Evolutionary conservation across 2,888 invertebrate species (phyloP), one percentile per base, ranked within the genome.

Genomic region (Exocentrus adspersus): DNA sequence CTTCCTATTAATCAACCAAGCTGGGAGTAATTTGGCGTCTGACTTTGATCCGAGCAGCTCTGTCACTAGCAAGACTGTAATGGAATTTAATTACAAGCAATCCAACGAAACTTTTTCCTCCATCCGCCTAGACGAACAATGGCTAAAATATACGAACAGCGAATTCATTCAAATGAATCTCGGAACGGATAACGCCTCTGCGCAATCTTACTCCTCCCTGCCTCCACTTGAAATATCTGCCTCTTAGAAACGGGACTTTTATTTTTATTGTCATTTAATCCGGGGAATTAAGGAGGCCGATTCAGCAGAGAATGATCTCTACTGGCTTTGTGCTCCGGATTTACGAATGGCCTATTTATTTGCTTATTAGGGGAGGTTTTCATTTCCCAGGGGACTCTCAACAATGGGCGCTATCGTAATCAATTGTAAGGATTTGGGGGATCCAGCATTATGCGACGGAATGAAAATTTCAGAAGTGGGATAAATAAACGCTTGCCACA

Each of bases 101-200:
- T 12, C 42, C 42, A 24, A 10, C 46, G 17, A 42, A 50, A 50
- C 41, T 59, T 32, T 58, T 59, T 50, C 42, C 41, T 48, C 20
- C 41, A 17, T 50, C 16, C 41, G 24, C 42, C 17, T n/a, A n/a
- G 42, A 14, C 20, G 28, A 21, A 59, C 37, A 59, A 59, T 50
- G 42, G 57, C 46, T 10, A 41, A 21, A 7, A n/a, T n/a, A n/a
- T n/a, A 17, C 37, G 24, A 24, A 57, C 28, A 20, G 50, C 14
- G 50, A 21, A 65, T 60, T 54, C 53, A 67, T 67, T 65, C 65
- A 65, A 62, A 63, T 65, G 64, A 60, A 60, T 68, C 62, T 60
- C 59, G n/a, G 60, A 57, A 56, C 53, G 60, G 48, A 30, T 57
- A 61, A 64, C 43, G 52, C 43, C 42, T 30, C 12, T 21, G 12